Evolutionary conservation across 1,140 invertebrate genomes (phyloP), one percentile per base, ranked within the genome.

Genomic region (Drosophila lacertosa): DNA sequence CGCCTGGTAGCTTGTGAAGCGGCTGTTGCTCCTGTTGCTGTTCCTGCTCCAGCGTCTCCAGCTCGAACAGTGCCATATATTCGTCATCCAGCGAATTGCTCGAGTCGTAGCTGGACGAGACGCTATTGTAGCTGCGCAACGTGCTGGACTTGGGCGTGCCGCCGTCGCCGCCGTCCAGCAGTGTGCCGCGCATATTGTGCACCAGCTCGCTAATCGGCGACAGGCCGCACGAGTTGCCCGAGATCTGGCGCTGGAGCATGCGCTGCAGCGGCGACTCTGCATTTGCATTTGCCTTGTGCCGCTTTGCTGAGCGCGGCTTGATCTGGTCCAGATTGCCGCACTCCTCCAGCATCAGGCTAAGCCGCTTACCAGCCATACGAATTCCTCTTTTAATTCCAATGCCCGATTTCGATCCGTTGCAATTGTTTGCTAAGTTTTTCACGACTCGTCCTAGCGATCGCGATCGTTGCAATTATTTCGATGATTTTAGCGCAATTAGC

Each of bases 21-120:
- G 72, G 45, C 22, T 24, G 33, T 53, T 74, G 73, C 22, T n/a
- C n/a, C n/a, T n/a, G n/a, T n/a, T n/a, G 45, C 22, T 24, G 33
- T 53, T 74, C 72, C 22, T 44, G 84, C 15, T 57, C 89, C 58
- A 37, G 11, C 11, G 45, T 5, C 11, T 94, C 93, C 63, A 94
- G 82, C 63, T 95, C 94, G 35, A 94, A 93, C 55, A 95, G 91
- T 24, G 95, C 94, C 60, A 94, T 92, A 71, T 94, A 95, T 1
- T 94, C 94, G 77, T 96, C 95, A 63, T 94, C 94, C 65, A 93
- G 92, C 1, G 93, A 94, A 4, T 81, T 88, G 3, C 80, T 50
- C 0, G 93, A 94, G 44, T 94, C 93, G 35, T 67, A 89, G 24
- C 92, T 93, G 18, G 92, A 93, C 9, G 91, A 94, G 0, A 93